These are phyloP conservation scores for Drosophila lutescens DNA, from an alignment of 2,888 invertebrate species.

Conservation along the genomic window DNA sequence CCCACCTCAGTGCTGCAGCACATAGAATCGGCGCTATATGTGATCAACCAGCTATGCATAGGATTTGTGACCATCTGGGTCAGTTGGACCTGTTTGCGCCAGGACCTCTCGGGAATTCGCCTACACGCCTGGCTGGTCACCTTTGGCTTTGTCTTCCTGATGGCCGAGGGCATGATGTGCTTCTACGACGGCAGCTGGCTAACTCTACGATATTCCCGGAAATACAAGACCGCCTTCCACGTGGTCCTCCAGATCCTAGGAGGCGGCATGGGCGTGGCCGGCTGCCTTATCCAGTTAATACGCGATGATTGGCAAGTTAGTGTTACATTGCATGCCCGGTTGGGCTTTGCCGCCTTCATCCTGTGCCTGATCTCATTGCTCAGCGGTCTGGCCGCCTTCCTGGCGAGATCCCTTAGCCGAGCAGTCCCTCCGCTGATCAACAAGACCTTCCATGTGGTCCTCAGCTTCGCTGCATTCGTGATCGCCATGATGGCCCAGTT, in stretches of 20 bases:
- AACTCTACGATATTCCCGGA: slow-evolving; percentile 64
- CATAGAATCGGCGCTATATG: slow-evolving; percentile 67
- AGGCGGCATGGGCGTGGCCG: slow-evolving; percentile 75
- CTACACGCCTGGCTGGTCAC: slow-evolving; percentile 79
- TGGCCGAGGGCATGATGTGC: slow-evolving; percentile 82
- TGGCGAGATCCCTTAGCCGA: slow-evolving; percentile 56
- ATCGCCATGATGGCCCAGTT: slow-evolving; percentile 77
- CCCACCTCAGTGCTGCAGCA: slow-evolving; percentile 55
- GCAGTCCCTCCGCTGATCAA: slow-evolving; percentile 70
- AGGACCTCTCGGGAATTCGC: slow-evolving; percentile 61
- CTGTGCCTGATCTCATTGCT: slow-evolving; percentile 75
- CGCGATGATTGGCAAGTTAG: slow-evolving; percentile 59
- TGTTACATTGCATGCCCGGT: slow-evolving; percentile 58
- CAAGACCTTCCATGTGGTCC: slow-evolving; percentile 75
- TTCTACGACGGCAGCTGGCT: slow-evolving; percentile 78
- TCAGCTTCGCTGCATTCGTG: slow-evolving; percentile 74
- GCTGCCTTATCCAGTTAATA: slow-evolving; percentile 70
- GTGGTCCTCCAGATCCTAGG: slow-evolving; percentile 76
- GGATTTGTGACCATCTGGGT: slow-evolving; percentile 80
- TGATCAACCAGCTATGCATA: slow-evolving; percentile 78
- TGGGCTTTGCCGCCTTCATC: slow-evolving; percentile 76
- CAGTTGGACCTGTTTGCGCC: slow-evolving; percentile 73
- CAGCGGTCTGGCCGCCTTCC: slow-evolving; percentile 69
- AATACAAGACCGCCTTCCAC: slow-evolving; percentile 72
- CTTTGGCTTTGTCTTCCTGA: slow-evolving; percentile 77